Percentiles rank a stretch among this genome's conserved stretches.
Conservation (phyloP, 2,888 invertebrate genomes). For the Cremastinae sp. region DNA sequence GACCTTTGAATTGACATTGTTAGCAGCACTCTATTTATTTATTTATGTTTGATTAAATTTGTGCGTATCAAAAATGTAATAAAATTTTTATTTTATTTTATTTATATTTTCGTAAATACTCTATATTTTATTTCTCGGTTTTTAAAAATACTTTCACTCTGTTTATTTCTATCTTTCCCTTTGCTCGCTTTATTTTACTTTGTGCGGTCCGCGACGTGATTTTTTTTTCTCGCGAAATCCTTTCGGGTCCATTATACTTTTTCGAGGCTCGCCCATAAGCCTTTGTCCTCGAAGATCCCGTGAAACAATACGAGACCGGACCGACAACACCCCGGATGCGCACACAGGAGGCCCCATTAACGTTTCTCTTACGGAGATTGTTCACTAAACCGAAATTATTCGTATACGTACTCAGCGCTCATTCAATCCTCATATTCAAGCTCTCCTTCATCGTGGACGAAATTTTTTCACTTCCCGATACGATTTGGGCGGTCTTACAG, state of each 20-base stretch:
- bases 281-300: conserved; percentile 72
- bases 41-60: too few relatives aligned
- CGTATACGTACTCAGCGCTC: conserved; percentile 12
- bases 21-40: too few relatives aligned
- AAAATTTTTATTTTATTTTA: too few relatives aligned
- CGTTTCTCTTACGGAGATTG: conserved; percentile 71
- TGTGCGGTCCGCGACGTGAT: neutral
- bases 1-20: too few relatives aligned
- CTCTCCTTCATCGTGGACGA: too few relatives aligned
- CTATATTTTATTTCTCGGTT: too few relatives aligned
- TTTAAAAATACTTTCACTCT: too few relatives aligned
- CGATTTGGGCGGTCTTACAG: too few relatives aligned
- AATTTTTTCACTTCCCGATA: neutral
- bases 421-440: neutral
- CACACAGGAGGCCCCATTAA: conserved; percentile 67
- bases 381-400: conserved; percentile 42
- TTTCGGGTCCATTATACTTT: conserved; percentile 57
- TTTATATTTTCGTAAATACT: too few relatives aligned
- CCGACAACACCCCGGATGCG: conserved; percentile 78
- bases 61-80: too few relatives aligned
- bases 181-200: neutral
- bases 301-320: conserved; percentile 78
- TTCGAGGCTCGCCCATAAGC: conserved; percentile 70
- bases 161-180: neutral
- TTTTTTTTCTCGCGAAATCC: conserved; percentile 61